A percentile compares a stretch with the other conserved stretches of the same genome.
Evolutionary conservation across 1,140 invertebrate species (phyloP).

Genomic region (Rhagoletis zephyria): DNA sequence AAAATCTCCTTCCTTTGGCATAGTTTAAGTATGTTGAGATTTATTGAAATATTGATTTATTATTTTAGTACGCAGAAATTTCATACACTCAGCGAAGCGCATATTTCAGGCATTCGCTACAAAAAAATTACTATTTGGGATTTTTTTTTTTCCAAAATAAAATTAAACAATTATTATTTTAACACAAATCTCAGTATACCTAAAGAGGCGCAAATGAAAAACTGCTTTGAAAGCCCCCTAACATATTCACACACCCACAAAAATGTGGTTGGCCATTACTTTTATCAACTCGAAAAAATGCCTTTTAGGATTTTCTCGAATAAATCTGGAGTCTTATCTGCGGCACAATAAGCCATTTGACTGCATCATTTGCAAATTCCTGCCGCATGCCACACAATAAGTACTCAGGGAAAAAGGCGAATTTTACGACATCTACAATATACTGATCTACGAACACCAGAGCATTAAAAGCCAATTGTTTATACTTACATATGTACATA

Average conservation of each 20-base stretch:
- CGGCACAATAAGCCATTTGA: slow-evolving; percentile 32
- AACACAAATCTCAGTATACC: background rate
- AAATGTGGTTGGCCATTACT: slow-evolving; percentile 10
- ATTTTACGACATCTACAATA: background rate
- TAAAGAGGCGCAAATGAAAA: background rate
- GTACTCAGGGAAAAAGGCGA: background rate
- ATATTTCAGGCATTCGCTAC: too few species aligned
- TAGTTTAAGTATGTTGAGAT: too few species aligned
- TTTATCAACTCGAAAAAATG: slow-evolving; percentile 41
- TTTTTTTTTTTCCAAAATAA: background rate
- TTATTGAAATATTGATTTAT: too few species aligned
- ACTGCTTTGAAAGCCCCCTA: background rate
- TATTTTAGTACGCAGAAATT: too few species aligned
- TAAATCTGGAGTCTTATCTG: slow-evolving; percentile 29
- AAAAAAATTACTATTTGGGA: too few species aligned
- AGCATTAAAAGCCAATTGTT: too few species aligned
- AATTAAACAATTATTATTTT: background rate
- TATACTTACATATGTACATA: background rate
- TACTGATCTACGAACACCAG: background rate
- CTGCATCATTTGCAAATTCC: slow-evolving; percentile 43
- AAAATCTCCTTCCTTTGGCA: too few species aligned
- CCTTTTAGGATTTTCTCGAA: slow-evolving; percentile 44
- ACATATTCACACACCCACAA: slow-evolving; percentile 26
- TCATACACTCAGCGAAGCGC: too few species aligned
- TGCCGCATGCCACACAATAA: slow-evolving; percentile 35